Evolutionary conservation across 2,113 vertebrate genomes (phyloP).

Genomic region (Orthochromis indermauri): DNA sequence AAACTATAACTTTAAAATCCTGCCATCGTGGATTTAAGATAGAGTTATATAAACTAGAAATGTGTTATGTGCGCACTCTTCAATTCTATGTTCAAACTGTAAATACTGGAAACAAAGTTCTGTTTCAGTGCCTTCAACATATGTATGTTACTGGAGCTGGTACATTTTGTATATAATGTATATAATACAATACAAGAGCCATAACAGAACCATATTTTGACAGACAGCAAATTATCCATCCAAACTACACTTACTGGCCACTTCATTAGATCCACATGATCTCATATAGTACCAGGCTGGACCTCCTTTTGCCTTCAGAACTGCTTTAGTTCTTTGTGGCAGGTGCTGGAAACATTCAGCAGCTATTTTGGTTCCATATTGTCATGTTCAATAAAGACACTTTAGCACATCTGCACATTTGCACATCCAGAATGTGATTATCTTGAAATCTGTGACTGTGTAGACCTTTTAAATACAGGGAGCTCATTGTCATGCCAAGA

Average conservation of each 20-base stretch:
- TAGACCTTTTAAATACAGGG: background rate
- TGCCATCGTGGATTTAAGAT: background rate
- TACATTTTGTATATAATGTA: background rate
- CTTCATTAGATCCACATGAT: background rate
- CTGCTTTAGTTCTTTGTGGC: background rate
- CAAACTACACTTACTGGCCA: background rate
- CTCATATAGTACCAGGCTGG: background rate
- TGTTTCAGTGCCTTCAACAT: background rate
- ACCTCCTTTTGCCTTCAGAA: background rate
- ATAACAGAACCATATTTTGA: background rate
- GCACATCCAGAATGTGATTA: background rate
- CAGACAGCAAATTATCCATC: background rate
- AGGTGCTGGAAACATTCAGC: background rate
- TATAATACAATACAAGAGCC: background rate
- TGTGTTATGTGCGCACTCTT: background rate
- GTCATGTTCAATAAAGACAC: background rate
- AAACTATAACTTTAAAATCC: background rate
- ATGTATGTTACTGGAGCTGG: background rate
- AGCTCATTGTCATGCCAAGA: background rate
- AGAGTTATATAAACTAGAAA: background rate
- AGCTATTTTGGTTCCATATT: background rate
- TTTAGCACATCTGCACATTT: background rate
- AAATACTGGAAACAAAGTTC: background rate
- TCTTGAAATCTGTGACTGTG: background rate
- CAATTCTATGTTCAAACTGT: background rate